Percentiles rank a stretch among this genome's conserved stretches.
Conservation (phyloP, 2,113 vertebrate genomes). For the Cinclus cinclus region DNA sequence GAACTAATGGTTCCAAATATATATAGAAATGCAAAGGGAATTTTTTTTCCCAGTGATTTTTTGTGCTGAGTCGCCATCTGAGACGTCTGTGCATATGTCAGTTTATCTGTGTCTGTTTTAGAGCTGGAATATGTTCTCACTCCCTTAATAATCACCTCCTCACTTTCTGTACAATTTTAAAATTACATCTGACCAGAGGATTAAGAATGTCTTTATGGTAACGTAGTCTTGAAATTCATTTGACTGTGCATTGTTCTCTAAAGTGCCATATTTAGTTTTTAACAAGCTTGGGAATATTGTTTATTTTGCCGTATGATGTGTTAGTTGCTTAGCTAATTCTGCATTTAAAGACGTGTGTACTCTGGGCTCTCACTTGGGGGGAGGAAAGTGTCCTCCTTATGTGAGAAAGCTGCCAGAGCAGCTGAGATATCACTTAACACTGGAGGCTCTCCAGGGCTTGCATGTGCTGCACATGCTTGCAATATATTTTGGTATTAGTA, state of each 20-base stretch:
- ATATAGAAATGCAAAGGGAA: slow-evolving; percentile 22
- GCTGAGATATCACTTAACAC: slow-evolving; percentile 45
- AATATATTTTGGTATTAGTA: slow-evolving; percentile 33
- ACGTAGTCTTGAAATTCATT: neutral
- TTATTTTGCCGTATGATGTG: slow-evolving; percentile 44
- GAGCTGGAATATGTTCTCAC: neutral
- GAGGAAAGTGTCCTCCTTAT: slow-evolving; percentile 35
- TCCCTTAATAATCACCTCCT: slow-evolving; percentile 20
- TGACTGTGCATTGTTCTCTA: slow-evolving; percentile 9
- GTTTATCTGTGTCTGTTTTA: slow-evolving; percentile 32
- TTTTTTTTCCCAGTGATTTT: neutral
- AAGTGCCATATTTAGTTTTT: slow-evolving; percentile 31
- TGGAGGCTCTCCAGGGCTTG: slow-evolving; percentile 46
- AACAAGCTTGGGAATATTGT: slow-evolving; percentile 28
- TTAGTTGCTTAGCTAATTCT: slow-evolving; percentile 48
- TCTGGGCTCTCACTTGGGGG: neutral
- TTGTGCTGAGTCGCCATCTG: slow-evolving; percentile 36
- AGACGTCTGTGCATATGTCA: slow-evolving; percentile 35
- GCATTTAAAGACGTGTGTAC: neutral
- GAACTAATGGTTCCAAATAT: neutral
- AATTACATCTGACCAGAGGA: neutral
- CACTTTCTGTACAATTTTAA: neutral
- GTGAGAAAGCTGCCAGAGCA: slow-evolving; percentile 54
- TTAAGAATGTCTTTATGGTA: neutral
- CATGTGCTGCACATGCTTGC: neutral